Evolutionary conservation across 2,113 vertebrate genomes (phyloP).

Genomic region (Pholis gunnellus): DNA sequence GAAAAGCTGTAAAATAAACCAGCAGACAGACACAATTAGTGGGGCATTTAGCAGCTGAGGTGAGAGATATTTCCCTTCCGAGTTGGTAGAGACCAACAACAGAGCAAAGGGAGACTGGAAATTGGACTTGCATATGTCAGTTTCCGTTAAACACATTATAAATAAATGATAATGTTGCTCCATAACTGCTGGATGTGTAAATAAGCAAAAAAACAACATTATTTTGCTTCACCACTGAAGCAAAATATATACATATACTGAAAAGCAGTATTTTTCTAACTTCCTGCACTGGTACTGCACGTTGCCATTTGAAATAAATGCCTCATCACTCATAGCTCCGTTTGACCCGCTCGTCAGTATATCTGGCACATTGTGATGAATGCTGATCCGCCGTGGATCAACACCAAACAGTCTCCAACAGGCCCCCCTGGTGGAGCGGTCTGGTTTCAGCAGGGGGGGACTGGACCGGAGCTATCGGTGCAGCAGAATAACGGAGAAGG

Average conservation of each 20-base stretch:
- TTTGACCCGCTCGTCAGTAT: not conserved
- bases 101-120: not conserved
- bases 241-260: too few relatives aligned
- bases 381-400: slow-evolving; percentile 14
- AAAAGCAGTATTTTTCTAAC: not conserved
- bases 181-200: not conserved
- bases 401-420: slow-evolving; percentile 15
- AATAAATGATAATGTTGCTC: not conserved
- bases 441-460: slow-evolving; percentile 29
- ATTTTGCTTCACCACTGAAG: not conserved
- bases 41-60: slow-evolving; percentile 4
- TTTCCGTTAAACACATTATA: not conserved
- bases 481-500: slow-evolving; percentile 6
- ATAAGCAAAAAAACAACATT: not conserved
- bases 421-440: slow-evolving; percentile 8
- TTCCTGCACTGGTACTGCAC: not conserved
- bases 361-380: slow-evolving; percentile 24
- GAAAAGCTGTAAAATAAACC: not conserved
- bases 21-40: not conserved
- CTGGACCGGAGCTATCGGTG: slow-evolving; percentile 8
- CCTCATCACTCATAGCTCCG: not conserved
- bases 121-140: not conserved
- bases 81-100: not conserved
- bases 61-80: not conserved
- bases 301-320: not conserved